Evolutionary conservation across 2,797 vertebrate genomes (phyloP), one percentile per base, ranked within the genome.

Genomic region (Protosalanx chinensis): DNA sequence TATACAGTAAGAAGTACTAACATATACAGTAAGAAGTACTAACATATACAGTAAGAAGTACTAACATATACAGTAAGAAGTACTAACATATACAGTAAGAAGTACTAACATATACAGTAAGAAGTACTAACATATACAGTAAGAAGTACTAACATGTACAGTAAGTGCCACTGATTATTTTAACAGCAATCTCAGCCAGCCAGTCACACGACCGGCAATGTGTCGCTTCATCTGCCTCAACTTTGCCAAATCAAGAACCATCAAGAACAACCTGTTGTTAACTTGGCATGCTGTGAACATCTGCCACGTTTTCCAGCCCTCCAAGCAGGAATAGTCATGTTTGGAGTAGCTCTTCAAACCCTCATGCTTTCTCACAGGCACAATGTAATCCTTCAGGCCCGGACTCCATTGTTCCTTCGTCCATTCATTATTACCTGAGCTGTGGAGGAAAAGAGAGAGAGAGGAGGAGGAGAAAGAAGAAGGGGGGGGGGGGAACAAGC

Each of bases 401-500:
- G 2, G 18, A 53, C 51, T 16, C 51, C 2, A 53, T 53, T 53
- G 51, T 53, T 53, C 18, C 8, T 3, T 53, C 16, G 18, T 16
- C 18, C 51, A 53, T 53, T 53, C 51, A 53, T 53, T 53, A 53
- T 18, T 53, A 53, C 51, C 51, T 53, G 51, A 53, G 51, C 51
- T 53, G 18, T 16, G 51, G 16, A 53, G 18, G 18, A 53, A 53
- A n/a, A 41, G 37, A 41, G 37, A 41, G 37, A 35, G 33, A 35
- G 33, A 35, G 33, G 33, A 6, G 6, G 33, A 35, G 33, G 2
- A 10, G 6, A 5, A 20, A 41, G 51, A 70, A 59, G 57, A 1
- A 1, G 23, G 23, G 23, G 23, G 23, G 23, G 23, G 1, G 23
- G 23, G 23, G 67, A 68, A 56, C 30, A 72, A 80, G 78, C 81